Conservation (phyloP, 2,113 vertebrate genomes). For the Serinus canaria region DNA sequence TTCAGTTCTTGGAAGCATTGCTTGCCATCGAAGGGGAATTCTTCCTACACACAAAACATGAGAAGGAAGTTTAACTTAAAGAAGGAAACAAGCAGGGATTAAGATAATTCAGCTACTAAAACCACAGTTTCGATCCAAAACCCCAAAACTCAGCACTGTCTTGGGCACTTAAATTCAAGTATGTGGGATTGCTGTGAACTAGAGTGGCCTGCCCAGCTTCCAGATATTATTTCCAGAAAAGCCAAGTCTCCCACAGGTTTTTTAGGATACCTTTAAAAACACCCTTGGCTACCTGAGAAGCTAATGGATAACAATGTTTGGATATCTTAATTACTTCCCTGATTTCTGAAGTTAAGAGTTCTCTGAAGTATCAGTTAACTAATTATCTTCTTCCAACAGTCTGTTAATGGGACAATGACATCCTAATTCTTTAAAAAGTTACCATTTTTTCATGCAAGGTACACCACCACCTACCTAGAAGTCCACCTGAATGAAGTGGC, state of each 20-base stretch:
- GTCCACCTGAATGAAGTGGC: not conserved
- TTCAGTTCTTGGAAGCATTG: conserved; percentile 73
- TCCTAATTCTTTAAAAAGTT: not conserved
- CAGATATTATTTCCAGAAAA: not conserved
- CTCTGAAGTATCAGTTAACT: not conserved
- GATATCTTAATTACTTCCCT: not conserved
- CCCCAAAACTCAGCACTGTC: not conserved
- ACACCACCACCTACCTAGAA: not conserved
- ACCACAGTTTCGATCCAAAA: not conserved
- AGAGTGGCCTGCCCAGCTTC: not conserved
- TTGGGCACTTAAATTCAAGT: not conserved
- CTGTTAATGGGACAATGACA: not conserved
- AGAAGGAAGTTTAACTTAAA: not conserved
- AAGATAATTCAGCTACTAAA: not conserved
- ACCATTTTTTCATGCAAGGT: not conserved
- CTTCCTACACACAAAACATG: conserved; percentile 69
- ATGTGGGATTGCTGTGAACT: too few relatives aligned
- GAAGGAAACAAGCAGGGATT: not conserved
- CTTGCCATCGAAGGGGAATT: conserved; percentile 80
- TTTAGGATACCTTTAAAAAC: not conserved
- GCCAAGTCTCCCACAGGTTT: not conserved
- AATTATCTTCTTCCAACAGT: not conserved
- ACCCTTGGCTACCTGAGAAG: not conserved
- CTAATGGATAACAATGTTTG: not conserved
- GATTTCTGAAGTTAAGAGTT: not conserved